A percentile compares a stretch with the other conserved stretches of the same genome.
These are phyloP conservation scores for Cydia amplana DNA, from an alignment of 1,140 invertebrate species.

Conservation along the genomic window DNA sequence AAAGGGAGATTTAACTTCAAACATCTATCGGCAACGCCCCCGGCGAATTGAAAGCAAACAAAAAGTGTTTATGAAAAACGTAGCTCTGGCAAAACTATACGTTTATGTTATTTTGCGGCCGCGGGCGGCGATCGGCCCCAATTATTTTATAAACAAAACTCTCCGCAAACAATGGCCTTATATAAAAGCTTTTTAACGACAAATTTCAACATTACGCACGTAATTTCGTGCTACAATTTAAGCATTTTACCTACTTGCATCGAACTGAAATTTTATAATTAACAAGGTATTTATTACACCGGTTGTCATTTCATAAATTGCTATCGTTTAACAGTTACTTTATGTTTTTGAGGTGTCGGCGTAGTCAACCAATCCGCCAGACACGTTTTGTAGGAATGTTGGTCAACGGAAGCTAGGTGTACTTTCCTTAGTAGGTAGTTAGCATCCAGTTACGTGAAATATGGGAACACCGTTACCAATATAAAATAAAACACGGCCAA, in stretches of 20 bases:
- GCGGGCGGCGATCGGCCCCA: constrained; percentile 36
- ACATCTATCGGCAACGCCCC: constrained; percentile 63
- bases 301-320: too few species aligned
- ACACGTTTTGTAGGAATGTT: too few species aligned
- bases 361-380: too few species aligned
- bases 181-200: constrained; percentile 30
- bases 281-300: too few species aligned
- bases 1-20: constrained; percentile 75
- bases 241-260: neutral
- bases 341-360: too few species aligned
- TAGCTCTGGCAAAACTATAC: constrained; percentile 47
- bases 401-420: too few species aligned
- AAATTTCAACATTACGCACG: constrained; percentile 38
- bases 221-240: neutral
- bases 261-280: too few species aligned
- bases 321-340: too few species aligned
- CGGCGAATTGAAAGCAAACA: constrained; percentile 73
- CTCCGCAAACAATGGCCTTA: neutral
- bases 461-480: too few species aligned
- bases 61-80: constrained; percentile 63
- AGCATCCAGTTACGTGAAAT: too few species aligned
- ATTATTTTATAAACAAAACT: constrained; percentile 31
- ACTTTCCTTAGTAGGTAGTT: too few species aligned
- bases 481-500: too few species aligned
- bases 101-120: constrained; percentile 50